Evolutionary conservation across 2,888 invertebrate genomes (phyloP), one percentile per base, ranked within the genome.

Genomic region (Flexamia atlantica): DNA sequence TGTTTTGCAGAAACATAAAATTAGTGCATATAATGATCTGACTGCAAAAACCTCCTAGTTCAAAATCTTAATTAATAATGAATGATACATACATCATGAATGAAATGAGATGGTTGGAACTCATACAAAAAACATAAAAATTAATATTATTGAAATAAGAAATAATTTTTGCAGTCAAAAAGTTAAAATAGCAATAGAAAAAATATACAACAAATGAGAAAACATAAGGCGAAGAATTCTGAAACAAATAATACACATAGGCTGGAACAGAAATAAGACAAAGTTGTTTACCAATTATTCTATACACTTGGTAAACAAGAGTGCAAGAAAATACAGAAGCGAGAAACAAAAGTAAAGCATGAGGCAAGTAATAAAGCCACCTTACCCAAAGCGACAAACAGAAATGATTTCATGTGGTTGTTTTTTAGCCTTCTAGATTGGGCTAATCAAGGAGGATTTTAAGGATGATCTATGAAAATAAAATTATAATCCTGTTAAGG

Each of bases 181-280:
- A n/a, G 36, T 46, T 53, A 57, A 30, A 25, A 9, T 57, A 79
- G 79, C 50, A 30, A 46, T 57, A 70, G 28, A 81, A 40, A 60
- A n/a, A 53, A 70, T 70, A 68, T 36, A 81, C 72, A 50, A 84
- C 57, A 84, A 30, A 32, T 81, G 70, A 60, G 81, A 72, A 76
- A 81, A 81, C 30, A 72, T 53, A 46, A 70, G 53, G 17, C 46
- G 36, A 76, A 84, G 76, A 81, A 30, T 42, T 42, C 64, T 53
- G 36, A 68, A 82, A 81, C 53, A 79, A 36, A 74, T 32, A 36
- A 68, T 30, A 74, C 46, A 60, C 76, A 64, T 40, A 84, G 28
- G 83, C 70, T 53, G 80, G 36, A 79, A 76, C 46, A 83, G 83
- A 76, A 76, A 76, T 57, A 68, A 25, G 53, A 72, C 30, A 83